A percentile compares a stretch with the other conserved stretches of the same genome.
Conservation (phyloP, 2,797 vertebrate species). For the Gymnoscopelus braueri region DNA sequence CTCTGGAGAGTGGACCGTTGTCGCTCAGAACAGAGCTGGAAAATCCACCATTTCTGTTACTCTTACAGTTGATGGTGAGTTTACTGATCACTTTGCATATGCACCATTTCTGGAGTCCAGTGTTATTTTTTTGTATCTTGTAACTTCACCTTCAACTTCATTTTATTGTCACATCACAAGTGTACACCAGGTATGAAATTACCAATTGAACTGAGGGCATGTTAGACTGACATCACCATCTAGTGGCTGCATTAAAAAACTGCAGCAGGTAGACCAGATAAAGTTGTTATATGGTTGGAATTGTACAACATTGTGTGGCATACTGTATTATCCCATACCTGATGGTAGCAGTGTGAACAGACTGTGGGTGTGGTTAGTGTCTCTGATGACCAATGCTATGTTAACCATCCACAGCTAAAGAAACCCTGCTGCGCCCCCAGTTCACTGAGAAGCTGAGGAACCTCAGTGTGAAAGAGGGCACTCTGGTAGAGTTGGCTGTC, state of each 20-base stretch:
- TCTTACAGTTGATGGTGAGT: conserved; percentile 92
- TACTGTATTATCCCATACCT: too few relatives aligned
- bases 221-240: conserved; percentile 87
- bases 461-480: conserved; percentile 92
- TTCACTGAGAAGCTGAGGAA: conserved; percentile 95
- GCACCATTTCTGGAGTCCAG: background rate
- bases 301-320: too few relatives aligned
- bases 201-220: conserved; percentile 89
- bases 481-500: conserved; percentile 91
- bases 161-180: too few relatives aligned
- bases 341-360: too few relatives aligned
- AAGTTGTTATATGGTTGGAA: conserved; percentile 47
- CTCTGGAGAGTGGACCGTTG: conserved; percentile 96
- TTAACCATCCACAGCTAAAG: conserved; percentile 85
- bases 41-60: conserved; percentile 90
- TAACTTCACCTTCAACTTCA: too few relatives aligned
- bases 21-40: conserved; percentile 96
- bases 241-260: conserved; percentile 88
- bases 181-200: conserved; percentile 15
- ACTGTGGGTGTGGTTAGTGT: too few relatives aligned
- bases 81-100: background rate
- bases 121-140: too few relatives aligned
- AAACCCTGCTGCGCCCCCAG: conserved; percentile 90
- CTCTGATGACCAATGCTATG: too few relatives aligned
- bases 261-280: conserved; percentile 85